Base-by-base conservation (phyloP, 2,888 invertebrate species). In the Eueremaeus valkanovi region DNA sequence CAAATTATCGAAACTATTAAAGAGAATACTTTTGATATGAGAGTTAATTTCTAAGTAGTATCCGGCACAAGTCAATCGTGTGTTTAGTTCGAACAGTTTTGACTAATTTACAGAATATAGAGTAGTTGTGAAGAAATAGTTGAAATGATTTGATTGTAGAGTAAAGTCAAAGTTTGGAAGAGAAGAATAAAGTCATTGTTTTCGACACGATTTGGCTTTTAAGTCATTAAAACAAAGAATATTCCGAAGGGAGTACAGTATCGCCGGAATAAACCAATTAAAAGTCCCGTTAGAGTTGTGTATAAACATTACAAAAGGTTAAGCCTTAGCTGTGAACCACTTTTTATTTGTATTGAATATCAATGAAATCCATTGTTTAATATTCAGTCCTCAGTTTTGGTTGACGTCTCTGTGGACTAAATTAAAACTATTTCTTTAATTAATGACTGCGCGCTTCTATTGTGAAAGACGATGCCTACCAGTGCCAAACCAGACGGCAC, bases 391-490 rank as follows among this genome's bases (percentile, higher is more conserved):
- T 68, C 24, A 33, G n/a, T 11, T 40, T n/a, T 31, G 33, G 40
- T 21, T 42, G 40, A 33, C 33, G 40, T 68, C 68, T 68, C 68
- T 40, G 3, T 24, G 68, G 68, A 68, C 40, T 68, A 68, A 68
- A 68, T 68, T 68, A 68, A 68, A 68, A 68, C 68, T 68, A 68
- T 68, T 68, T 68, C 68, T 40, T 68, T 68, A 68, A 68, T 68
- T 68, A 68, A 68, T 68, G 40, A 68, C 68, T 68, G 33, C 16
- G 5, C 36, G 40, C 33, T 40, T 68, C 3, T 36, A 9, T 21
- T 18, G 3, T 18, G 40, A 40, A 68, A 68, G n/a, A 40, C 68
- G 40, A 68, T 21, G 16, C 68, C 18, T 63, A 63, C 33, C 33
- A 63, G 31, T 63, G 33, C 31, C 21, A 27, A 18, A 31, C 21